phyloP scores from a whole-genome alignment of 37 sponge, comb jelly and placozoan species.

The Tethya wilhelma region DNA sequence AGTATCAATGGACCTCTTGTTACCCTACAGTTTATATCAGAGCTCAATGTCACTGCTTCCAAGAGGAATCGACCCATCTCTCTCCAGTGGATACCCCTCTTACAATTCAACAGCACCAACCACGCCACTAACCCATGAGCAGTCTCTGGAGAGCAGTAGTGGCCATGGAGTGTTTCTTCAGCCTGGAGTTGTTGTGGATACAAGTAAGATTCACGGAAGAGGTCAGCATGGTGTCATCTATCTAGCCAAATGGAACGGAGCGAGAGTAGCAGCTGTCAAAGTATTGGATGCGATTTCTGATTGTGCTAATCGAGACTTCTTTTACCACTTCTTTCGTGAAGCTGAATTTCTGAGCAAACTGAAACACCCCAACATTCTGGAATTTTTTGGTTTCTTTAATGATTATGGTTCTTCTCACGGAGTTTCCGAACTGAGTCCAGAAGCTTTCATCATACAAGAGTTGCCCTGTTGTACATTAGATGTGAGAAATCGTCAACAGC shows the following conservation, averaged over 20 bases:
- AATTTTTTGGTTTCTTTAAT: slow-evolving; percentile 64
- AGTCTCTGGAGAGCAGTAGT: no score
- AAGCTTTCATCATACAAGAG: slow-evolving; percentile 63
- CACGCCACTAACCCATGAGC: no score
- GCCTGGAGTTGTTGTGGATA: no score
- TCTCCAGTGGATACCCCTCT: no score
- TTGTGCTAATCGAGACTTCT: background rate
- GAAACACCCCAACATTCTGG: slow-evolving; percentile 83
- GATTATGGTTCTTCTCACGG: background rate
- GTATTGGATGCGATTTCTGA: slow-evolving; percentile 62
- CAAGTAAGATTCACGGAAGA: no score
- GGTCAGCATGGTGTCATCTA: slow-evolving; percentile 76
- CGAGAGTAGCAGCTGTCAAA: slow-evolving; percentile 66
- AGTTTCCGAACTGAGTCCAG: background rate
- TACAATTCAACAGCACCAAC: no score
- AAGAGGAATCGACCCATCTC: no score
- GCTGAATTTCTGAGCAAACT: slow-evolving; percentile 30
- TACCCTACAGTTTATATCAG: no score
- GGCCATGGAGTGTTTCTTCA: no score
- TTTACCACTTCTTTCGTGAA: slow-evolving; percentile 45
- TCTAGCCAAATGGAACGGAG: slow-evolving; percentile 45
- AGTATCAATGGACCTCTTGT: no score
- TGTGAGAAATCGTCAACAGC: slow-evolving; percentile 23
- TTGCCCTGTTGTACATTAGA: slow-evolving; percentile 49
- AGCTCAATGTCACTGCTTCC: no score